Percentiles rank a stretch among this genome's conserved stretches.
Evolutionary conservation across 2,113 vertebrate genomes (phyloP).

Genomic region (Gopherus flavomarginatus): DNA sequence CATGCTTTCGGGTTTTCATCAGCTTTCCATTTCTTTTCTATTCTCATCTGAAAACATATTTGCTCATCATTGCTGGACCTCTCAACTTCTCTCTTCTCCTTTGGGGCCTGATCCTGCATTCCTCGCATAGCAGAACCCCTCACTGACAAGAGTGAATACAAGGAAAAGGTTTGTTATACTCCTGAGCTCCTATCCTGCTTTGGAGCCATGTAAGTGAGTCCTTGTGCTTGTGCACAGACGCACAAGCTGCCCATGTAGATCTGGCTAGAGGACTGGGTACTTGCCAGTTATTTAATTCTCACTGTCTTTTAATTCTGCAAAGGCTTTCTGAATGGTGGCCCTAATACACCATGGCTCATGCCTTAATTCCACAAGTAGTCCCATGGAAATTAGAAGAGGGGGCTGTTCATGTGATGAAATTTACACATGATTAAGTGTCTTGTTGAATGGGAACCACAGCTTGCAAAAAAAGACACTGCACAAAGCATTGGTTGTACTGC

Average conservation of each 20-base stretch:
- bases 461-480: neutral
- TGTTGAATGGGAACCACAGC: neutral
- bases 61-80: neutral
- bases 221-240: neutral
- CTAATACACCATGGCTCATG: neutral
- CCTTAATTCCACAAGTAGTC: neutral
- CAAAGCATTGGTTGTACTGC: neutral
- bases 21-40: neutral
- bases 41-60: neutral
- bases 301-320: accelerated
- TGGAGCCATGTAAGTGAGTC: neutral
- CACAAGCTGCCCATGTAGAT: neutral
- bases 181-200: neutral
- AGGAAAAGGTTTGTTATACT: neutral
- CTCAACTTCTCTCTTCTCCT: neutral
- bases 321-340: neutral
- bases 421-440: neutral
- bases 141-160: neutral
- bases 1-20: neutral
- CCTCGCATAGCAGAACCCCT: neutral
- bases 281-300: neutral
- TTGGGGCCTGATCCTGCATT: neutral
- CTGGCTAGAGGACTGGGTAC: neutral
- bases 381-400: neutral
- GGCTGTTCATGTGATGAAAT: neutral